phyloP scores from a whole-genome alignment of 2,888 invertebrate genomes.

The Drosophila picticornis region DNA sequence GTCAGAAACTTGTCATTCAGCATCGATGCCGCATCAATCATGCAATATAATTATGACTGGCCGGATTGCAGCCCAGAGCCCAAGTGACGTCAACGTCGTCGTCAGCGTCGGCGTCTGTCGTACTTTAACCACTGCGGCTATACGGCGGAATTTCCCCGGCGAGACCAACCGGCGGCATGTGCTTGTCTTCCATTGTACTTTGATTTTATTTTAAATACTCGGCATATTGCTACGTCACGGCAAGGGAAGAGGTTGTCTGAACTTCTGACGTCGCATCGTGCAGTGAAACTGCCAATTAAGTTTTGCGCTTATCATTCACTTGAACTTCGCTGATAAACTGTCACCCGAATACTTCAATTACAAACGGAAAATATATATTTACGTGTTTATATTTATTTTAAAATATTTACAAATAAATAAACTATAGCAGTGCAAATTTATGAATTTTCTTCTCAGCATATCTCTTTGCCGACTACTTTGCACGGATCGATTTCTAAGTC shows the following conservation, averaged over 20 bases:
- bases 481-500: not conserved
- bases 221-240: slow-evolving; percentile 44
- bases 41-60: slow-evolving; percentile 32
- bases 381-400: not conserved
- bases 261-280: slow-evolving; percentile 36
- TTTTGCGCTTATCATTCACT: slow-evolving; percentile 37
- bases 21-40: slow-evolving; percentile 41
- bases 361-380: not conserved
- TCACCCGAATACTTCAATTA: not conserved
- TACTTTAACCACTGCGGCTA: slow-evolving; percentile 61
- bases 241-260: not conserved
- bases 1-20: slow-evolving; percentile 49
- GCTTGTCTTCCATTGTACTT: slow-evolving; percentile 46
- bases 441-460: not conserved
- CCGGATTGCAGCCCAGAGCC: slow-evolving; percentile 21
- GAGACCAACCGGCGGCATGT: slow-evolving; percentile 62
- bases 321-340: slow-evolving; percentile 2
- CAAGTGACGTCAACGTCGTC: slow-evolving; percentile 15
- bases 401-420: not conserved
- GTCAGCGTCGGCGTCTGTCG: slow-evolving; percentile 14
- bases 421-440: not conserved
- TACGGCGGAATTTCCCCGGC: slow-evolving; percentile 78
- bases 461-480: not conserved
- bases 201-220: slow-evolving; percentile 43
- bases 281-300: slow-evolving; percentile 42